A percentile compares a stretch with the other conserved stretches of the same genome.
Conservation (phyloP, 2,113 vertebrate genomes). For the Pteropus alecto region DNA sequence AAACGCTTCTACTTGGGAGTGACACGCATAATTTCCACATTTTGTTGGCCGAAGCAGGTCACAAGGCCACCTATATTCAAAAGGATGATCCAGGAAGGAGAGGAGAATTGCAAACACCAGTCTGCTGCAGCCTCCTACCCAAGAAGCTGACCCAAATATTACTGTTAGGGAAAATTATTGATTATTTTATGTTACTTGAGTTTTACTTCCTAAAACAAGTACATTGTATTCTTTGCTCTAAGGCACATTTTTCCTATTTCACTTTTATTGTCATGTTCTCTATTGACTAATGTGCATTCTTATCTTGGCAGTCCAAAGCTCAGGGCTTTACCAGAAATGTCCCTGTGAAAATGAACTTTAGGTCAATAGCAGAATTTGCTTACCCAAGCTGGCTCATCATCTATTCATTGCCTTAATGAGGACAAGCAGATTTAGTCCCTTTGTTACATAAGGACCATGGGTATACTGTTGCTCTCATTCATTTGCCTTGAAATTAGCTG, state of each 20-base stretch:
- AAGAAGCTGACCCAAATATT: not conserved
- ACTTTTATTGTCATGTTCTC: not conserved
- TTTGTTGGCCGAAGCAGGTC: not conserved
- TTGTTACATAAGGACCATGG: not conserved
- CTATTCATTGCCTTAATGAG: not conserved
- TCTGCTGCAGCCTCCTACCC: not conserved
- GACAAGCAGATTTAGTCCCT: not conserved
- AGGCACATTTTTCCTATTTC: not conserved
- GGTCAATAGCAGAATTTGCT: conserved; percentile 46
- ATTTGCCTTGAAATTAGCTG: conserved; percentile 26
- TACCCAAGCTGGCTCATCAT: not conserved
- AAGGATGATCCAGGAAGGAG: not conserved
- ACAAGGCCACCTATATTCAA: not conserved
- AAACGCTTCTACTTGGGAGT: not conserved
- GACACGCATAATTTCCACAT: not conserved
- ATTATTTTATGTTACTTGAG: not conserved
- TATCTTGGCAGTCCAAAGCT: conserved; percentile 36
- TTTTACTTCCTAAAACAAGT: not conserved
- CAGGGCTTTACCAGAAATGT: conserved; percentile 51
- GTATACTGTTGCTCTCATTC: not conserved
- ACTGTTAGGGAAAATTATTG: not conserved
- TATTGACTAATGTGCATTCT: not conserved
- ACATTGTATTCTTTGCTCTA: not conserved
- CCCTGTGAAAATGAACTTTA: conserved; percentile 14
- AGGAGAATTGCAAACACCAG: not conserved